Conservation (phyloP, 2,113 vertebrate species). For the Rostratula benghalensis region DNA sequence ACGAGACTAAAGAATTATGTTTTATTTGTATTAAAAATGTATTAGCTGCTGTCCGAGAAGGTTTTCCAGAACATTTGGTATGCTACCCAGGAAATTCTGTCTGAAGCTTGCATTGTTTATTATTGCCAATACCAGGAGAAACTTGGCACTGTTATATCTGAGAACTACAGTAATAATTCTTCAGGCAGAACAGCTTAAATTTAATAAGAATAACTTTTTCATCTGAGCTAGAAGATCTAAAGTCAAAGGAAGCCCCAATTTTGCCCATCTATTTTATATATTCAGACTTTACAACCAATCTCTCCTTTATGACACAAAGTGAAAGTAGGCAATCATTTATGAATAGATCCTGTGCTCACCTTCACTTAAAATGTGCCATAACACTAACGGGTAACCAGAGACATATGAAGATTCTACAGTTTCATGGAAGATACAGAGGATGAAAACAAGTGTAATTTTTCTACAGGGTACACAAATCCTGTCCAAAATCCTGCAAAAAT, state of each 20-base stretch:
- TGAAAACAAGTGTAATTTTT: neutral
- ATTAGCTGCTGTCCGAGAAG: constrained; percentile 52
- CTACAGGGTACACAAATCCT: neutral
- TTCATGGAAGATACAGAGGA: neutral
- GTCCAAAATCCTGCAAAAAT: neutral
- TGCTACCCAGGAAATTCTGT: constrained; percentile 59
- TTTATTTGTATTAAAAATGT: constrained; percentile 71
- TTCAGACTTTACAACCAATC: constrained; percentile 48
- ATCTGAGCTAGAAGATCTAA: constrained; percentile 52
- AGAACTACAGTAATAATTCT: constrained; percentile 39
- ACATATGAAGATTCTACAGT: neutral
- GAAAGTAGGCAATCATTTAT: constrained; percentile 42
- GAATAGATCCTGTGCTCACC: neutral
- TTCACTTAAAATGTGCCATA: neutral
- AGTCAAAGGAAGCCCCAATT: constrained; percentile 32
- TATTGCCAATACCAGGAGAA: constrained; percentile 42
- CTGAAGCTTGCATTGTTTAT: constrained; percentile 48
- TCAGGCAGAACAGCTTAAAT: constrained; percentile 60
- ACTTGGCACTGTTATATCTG: constrained; percentile 14
- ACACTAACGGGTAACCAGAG: neutral
- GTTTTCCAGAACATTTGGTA: constrained; percentile 61
- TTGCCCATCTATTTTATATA: constrained; percentile 33
- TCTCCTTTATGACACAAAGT: constrained; percentile 42
- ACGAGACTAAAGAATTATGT: constrained; percentile 20
- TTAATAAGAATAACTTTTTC: constrained; percentile 44